phyloP scores from a whole-genome alignment of 2,797 vertebrate genomes.

The Neomorphus geoffroyi region DNA sequence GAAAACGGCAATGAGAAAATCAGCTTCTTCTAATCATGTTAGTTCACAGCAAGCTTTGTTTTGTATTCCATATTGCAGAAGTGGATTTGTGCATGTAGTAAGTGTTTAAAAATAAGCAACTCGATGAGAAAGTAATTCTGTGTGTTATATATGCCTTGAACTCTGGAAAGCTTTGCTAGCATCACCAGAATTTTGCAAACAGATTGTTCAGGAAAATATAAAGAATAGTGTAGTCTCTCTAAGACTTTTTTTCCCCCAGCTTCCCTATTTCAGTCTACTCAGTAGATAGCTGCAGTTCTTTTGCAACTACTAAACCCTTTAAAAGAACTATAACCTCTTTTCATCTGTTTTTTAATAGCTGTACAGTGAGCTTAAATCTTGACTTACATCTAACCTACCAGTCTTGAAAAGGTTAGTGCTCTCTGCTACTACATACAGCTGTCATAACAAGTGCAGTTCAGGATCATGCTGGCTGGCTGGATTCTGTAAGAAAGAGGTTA shows the following conservation, averaged over 20 bases:
- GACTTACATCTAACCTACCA: neutral
- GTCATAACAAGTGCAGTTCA: neutral
- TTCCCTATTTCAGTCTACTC: neutral
- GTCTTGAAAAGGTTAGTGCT: neutral
- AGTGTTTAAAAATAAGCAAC: neutral
- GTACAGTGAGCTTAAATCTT: neutral
- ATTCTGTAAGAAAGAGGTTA: neutral
- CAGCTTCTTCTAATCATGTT: neutral
- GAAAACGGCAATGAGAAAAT: neutral
- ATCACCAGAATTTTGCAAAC: neutral
- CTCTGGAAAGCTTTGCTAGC: neutral
- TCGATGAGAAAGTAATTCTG: neutral
- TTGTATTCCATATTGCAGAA: neutral
- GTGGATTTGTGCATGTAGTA: neutral
- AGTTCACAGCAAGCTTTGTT: neutral
- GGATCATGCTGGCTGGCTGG: neutral
- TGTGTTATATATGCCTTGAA: neutral
- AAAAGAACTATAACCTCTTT: neutral
- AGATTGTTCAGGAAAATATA: neutral
- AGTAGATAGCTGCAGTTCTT: neutral
- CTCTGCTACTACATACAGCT: neutral
- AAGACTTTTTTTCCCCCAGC: neutral
- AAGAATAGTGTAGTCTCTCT: neutral
- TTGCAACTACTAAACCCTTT: neutral
- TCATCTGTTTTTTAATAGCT: neutral